These are phyloP conservation scores for Molothrus ater DNA, from an alignment of 2,797 vertebrate genomes.

Conservation along the genomic window DNA sequence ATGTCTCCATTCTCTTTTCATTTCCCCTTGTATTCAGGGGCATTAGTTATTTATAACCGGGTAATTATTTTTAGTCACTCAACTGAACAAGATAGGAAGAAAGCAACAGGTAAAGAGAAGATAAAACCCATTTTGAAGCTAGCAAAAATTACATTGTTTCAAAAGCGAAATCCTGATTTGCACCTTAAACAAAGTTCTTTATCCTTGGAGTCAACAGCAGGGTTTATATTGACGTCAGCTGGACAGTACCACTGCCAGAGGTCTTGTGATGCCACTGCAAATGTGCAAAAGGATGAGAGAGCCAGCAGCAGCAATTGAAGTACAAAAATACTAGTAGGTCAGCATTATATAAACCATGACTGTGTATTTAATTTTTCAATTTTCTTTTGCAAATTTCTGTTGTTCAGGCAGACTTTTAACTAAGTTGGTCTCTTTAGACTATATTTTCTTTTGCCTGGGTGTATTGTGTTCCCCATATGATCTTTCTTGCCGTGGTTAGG, in stretches of 20 bases:
- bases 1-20: slow-evolving; percentile 18
- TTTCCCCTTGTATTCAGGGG: slow-evolving; percentile 18
- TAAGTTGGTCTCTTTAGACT: neutral
- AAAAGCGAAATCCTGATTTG: neutral
- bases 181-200: neutral
- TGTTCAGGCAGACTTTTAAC: neutral
- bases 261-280: neutral
- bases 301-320: neutral
- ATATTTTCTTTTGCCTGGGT: neutral
- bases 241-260: neutral
- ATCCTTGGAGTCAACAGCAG: neutral
- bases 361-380: neutral
- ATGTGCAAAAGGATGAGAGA: neutral
- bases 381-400: neutral
- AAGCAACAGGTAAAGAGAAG: neutral
- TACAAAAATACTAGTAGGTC: neutral
- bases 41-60: slow-evolving; percentile 57
- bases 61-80: slow-evolving; percentile 15
- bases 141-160: neutral
- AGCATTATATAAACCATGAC: neutral
- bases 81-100: neutral
- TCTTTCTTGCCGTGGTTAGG: neutral
- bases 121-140: neutral
- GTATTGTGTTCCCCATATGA: neutral
- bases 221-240: neutral